phyloP scores from a whole-genome alignment of 1,140 invertebrate genomes.

The Calliopsis andreniformis region DNA sequence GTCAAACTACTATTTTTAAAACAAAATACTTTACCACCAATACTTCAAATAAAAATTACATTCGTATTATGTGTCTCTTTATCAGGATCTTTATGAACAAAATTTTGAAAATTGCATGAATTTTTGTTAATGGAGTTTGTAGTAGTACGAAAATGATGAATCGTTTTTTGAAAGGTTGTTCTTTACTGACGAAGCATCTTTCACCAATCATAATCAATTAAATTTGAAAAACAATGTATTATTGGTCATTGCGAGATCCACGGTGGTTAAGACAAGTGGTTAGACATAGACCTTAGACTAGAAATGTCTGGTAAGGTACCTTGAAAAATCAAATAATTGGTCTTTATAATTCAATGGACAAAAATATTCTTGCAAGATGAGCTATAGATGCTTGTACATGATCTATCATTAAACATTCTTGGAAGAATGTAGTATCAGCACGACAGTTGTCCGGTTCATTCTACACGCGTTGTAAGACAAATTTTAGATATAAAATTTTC shows the following conservation, averaged over 20 bases:
- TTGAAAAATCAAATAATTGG: constrained; percentile 13
- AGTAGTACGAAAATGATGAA: not conserved
- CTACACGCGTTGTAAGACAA: too few relatives aligned
- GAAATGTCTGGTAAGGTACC: not conserved
- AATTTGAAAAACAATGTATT: constrained; percentile 4
- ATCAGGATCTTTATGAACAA: too few relatives aligned
- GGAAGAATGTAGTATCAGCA: not conserved
- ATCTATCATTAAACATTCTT: not conserved
- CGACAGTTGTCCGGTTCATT: too few relatives aligned
- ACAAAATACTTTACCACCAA: not conserved
- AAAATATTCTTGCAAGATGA: too few relatives aligned
- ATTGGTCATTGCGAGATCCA: too few relatives aligned
- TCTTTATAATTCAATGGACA: too few relatives aligned
- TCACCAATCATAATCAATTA: too few relatives aligned
- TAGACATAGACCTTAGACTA: not conserved
- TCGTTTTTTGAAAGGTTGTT: constrained; percentile 5
- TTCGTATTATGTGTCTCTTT: too few relatives aligned
- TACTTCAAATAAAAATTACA: constrained; percentile 7
- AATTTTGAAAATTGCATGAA: not conserved
- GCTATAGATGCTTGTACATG: not conserved
- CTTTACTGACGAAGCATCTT: too few relatives aligned
- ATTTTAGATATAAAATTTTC: too few relatives aligned
- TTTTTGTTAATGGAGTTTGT: not conserved
- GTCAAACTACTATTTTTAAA: not conserved
- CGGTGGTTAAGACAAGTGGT: not conserved